Evolutionary conservation across 1,140 invertebrate genomes (phyloP).

Genomic region (Drosophila setifemur): DNA sequence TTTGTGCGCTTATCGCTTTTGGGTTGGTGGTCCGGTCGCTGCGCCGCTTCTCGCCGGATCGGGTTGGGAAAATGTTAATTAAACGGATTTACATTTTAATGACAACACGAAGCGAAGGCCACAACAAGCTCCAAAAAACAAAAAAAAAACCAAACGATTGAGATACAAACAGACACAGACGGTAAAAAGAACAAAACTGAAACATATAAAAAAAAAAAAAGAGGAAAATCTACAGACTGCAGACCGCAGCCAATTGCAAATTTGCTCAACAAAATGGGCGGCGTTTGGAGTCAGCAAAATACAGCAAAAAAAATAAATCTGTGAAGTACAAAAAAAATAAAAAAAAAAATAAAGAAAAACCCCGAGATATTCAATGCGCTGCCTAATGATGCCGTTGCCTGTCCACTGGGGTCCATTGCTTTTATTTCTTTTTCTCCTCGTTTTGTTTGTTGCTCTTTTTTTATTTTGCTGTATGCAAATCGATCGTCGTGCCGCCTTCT

Average conservation of each 20-base stretch:
- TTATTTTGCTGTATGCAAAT: conserved; percentile 35
- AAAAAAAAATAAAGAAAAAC: neutral
- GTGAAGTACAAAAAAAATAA: neutral
- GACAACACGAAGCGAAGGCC: conserved; percentile 69
- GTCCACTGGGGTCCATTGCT: conserved; percentile 9
- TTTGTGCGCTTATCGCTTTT: conserved; percentile 56
- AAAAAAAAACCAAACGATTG: too few species aligned
- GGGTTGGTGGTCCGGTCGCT: conserved; percentile 53
- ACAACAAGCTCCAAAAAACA: conserved; percentile 6
- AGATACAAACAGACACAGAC: conserved; percentile 57
- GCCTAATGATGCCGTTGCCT: conserved; percentile 39
- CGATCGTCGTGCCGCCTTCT: conserved; percentile 25
- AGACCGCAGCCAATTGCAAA: conserved; percentile 67
- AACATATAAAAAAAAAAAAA: neutral
- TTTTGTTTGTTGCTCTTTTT: too few species aligned
- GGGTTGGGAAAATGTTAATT: conserved; percentile 68
- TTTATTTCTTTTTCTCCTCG: too few species aligned
- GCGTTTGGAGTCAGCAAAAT: conserved; percentile 40
- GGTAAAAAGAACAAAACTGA: conserved; percentile 7
- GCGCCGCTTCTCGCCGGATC: neutral
- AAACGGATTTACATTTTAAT: conserved; percentile 80
- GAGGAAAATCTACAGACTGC: too few species aligned
- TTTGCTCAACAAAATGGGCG: conserved; percentile 77
- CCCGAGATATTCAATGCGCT: conserved; percentile 38
- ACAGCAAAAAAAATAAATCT: neutral